These are phyloP conservation scores for Agrilus cyanescens DNA, from an alignment of 2,888 invertebrate genomes.

Conservation along the genomic window DNA sequence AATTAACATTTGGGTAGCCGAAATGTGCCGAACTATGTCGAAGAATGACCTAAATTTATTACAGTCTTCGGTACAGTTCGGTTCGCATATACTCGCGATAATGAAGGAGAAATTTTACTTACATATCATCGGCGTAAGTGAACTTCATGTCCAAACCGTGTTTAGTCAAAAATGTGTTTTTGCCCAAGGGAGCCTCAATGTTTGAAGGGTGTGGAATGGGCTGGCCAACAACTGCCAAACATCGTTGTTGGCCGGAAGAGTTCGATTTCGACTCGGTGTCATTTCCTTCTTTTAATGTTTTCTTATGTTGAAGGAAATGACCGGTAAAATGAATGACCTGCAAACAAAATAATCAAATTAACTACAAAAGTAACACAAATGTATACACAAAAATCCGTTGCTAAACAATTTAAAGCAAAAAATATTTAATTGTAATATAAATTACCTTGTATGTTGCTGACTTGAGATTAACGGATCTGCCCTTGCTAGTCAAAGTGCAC, in stretches of 20 bases:
- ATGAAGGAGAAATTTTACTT: conserved; percentile 37
- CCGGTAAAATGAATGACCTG: conserved; percentile 86
- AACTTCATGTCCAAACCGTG: conserved; percentile 92
- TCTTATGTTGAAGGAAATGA: conserved; percentile 45
- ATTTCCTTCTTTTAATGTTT: conserved; percentile 14
- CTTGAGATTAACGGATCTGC: conserved; percentile 90
- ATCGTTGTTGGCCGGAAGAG: conserved; percentile 27
- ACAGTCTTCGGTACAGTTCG: neutral
- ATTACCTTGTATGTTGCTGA: conserved; percentile 89
- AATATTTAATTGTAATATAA: neutral
- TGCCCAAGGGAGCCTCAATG: conserved; percentile 80
- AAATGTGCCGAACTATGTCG: too few relatives aligned
- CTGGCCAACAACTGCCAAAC: conserved; percentile 63
- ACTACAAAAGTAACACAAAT: neutral
- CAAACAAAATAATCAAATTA: conserved; percentile 15
- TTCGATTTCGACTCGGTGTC: conserved; percentile 16
- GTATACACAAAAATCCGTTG: neutral
- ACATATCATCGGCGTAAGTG: conserved; percentile 90
- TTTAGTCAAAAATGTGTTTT: conserved; percentile 81
- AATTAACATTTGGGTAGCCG: too few relatives aligned
- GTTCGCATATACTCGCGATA: neutral
- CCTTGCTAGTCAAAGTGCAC: conserved; percentile 88
- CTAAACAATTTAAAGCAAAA: neutral
- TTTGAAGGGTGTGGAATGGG: conserved; percentile 85
- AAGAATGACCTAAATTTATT: too few relatives aligned